phyloP scores from a whole-genome alignment of 1,140 invertebrate species.

The Stratiolaelaps scimitus region DNA sequence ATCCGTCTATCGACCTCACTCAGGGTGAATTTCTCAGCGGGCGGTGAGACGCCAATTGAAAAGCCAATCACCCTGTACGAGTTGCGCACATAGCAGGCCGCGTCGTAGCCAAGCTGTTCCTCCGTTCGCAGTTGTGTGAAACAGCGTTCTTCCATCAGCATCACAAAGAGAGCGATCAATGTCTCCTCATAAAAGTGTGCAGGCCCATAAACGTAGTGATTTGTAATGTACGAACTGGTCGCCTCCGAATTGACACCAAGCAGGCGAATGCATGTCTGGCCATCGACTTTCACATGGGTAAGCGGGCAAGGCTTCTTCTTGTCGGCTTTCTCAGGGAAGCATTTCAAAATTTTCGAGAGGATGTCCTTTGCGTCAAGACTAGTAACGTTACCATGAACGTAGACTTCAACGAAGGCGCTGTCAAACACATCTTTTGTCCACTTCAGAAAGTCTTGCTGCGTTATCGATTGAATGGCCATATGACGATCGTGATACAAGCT shows the following conservation, averaged over 20 bases:
- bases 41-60: neutral
- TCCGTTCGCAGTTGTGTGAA: slow-evolving; percentile 1
- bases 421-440: neutral
- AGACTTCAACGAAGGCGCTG: slow-evolving; percentile 14
- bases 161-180: neutral
- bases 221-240: neutral
- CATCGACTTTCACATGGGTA: neutral
- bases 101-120: slow-evolving; percentile 8
- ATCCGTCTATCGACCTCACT: slow-evolving; percentile 12
- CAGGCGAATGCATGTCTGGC: neutral
- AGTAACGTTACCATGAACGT: slow-evolving; percentile 13
- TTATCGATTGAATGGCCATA: neutral
- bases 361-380: neutral
- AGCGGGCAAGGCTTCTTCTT: neutral
- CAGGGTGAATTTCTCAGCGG: neutral
- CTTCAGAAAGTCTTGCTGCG: neutral
- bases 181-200: slow-evolving; percentile 7
- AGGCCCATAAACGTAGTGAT: slow-evolving; percentile 7
- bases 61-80: neutral
- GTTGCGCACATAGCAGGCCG: neutral
- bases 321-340: neutral
- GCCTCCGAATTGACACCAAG: neutral
- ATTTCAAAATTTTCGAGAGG: neutral
- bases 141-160: slow-evolving; percentile 13
- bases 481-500: neutral